These are phyloP conservation scores for Oscarella lobularis DNA, from an alignment of 37 sponge, comb jelly and placozoan genomes.

Conservation along the genomic window DNA sequence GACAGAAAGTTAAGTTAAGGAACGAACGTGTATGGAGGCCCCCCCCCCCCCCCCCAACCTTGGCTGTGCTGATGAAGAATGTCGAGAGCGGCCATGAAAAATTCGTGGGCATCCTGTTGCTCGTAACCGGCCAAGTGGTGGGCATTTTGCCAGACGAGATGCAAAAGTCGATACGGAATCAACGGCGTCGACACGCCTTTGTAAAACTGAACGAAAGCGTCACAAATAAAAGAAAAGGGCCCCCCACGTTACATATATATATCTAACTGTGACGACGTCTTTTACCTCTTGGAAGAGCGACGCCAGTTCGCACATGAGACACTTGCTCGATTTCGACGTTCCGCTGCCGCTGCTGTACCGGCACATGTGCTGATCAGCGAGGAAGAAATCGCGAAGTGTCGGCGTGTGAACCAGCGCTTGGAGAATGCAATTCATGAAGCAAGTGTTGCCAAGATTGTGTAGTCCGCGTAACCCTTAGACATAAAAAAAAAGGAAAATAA, in stretches of 20 bases:
- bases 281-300: conserved; percentile 76
- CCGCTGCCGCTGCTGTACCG: too few relatives aligned
- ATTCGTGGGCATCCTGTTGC: conserved; percentile 99
- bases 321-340: conserved; percentile 36
- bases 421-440: conserved; percentile 95
- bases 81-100: conserved; percentile 85
- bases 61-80: conserved; percentile 74
- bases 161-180: conserved; percentile 79
- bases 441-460: conserved; percentile 93
- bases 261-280: neutral
- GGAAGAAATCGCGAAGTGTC: conserved; percentile 86
- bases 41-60: neutral
- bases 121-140: conserved; percentile 93
- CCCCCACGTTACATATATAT: neutral
- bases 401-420: conserved; percentile 94
- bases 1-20: neutral
- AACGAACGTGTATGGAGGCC: too few relatives aligned
- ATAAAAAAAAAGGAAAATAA: conserved; percentile 7
- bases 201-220: conserved; percentile 52
- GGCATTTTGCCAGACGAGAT: conserved; percentile 92
- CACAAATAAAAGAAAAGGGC: neutral
- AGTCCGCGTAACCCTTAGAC: conserved; percentile 78
- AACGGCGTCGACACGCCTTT: conserved; percentile 55
- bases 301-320: conserved; percentile 90
- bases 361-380: conserved; percentile 80